Evolutionary conservation across 2,113 vertebrate genomes (phyloP).

Genomic region (Prietella phreatophila): DNA sequence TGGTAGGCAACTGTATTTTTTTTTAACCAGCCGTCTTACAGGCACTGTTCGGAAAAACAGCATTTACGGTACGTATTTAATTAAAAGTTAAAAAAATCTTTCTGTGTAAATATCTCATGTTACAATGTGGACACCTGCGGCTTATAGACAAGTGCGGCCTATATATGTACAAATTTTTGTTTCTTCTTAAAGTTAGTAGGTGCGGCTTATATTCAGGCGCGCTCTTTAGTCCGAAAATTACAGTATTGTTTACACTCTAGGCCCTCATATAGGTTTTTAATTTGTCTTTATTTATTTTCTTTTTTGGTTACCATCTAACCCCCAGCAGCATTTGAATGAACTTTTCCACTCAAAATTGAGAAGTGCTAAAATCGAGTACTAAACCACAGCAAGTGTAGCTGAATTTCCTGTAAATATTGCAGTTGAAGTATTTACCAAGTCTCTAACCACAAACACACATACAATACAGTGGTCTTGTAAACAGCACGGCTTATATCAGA

Average conservation of each 20-base stretch:
- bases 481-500: neutral
- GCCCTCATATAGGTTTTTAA: neutral
- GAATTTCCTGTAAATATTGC: neutral
- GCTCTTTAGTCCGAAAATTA: too few relatives aligned
- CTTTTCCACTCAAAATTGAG: neutral
- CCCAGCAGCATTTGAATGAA: neutral
- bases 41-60: too few relatives aligned
- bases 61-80: too few relatives aligned
- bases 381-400: neutral
- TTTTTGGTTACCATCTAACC: neutral
- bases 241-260: neutral
- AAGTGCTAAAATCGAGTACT: neutral
- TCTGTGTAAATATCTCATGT: too few relatives aligned
- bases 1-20: too few relatives aligned
- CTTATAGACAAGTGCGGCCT: too few relatives aligned
- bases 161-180: too few relatives aligned
- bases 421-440: neutral
- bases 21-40: too few relatives aligned
- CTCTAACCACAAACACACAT: neutral
- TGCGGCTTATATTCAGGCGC: too few relatives aligned
- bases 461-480: neutral
- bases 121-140: too few relatives aligned
- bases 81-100: too few relatives aligned
- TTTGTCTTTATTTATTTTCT: neutral
- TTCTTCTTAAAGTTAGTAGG: too few relatives aligned